These are phyloP conservation scores for Laterallus jamaicensis DNA, from an alignment of 2,113 vertebrate genomes.

Conservation along the genomic window DNA sequence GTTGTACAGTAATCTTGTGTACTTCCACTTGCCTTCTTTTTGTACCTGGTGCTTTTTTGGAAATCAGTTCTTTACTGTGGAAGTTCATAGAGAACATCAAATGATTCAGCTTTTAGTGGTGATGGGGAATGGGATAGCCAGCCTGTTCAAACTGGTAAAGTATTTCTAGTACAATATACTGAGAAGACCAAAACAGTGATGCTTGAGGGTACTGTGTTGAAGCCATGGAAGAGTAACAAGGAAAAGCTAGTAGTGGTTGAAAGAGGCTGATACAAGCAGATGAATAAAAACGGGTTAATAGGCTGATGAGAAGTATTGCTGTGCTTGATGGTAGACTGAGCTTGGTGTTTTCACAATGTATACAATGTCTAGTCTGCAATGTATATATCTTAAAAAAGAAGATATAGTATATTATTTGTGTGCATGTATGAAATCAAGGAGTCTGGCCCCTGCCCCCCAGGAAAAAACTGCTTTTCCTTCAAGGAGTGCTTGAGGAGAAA, in stretches of 20 bases:
- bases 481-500: neutral
- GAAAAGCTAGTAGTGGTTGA: neutral
- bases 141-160: neutral
- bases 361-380: neutral
- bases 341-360: neutral
- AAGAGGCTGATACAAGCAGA: neutral
- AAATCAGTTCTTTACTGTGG: neutral
- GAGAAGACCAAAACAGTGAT: neutral
- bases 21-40: neutral
- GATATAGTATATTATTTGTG: neutral
- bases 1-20: neutral
- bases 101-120: neutral
- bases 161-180: neutral
- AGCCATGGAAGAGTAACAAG: neutral
- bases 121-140: neutral
- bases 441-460: neutral
- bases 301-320: neutral
- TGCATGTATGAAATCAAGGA: neutral
- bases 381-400: neutral
- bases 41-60: accelerated
- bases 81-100: neutral
- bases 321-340: neutral
- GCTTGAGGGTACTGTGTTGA: neutral
- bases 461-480: neutral
- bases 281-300: neutral